Conservation (phyloP, 1,140 invertebrate genomes). For the Odontomachus brunneus region DNA sequence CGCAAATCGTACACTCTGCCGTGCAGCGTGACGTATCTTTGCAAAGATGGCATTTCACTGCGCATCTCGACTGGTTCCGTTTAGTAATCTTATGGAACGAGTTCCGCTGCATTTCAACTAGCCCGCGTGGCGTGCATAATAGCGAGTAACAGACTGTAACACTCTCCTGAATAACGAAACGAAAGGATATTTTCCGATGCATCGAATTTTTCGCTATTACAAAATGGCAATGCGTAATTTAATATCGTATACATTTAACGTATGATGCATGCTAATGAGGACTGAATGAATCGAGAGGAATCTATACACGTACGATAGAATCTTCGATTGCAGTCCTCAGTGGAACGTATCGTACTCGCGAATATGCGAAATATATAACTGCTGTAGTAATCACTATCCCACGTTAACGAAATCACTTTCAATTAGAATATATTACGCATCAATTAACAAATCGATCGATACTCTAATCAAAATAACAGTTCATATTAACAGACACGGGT, state of each 20-base stretch:
- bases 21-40: not conserved
- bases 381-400: not conserved
- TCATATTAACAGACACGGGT: too few species aligned
- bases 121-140: not conserved
- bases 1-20: not conserved
- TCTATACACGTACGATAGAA: not conserved
- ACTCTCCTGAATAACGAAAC: not conserved
- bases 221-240: too few species aligned
- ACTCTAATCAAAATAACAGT: too few species aligned
- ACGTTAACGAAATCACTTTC: not conserved
- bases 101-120: not conserved
- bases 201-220: constrained; percentile 29
- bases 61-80: not conserved
- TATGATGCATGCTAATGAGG: not conserved
- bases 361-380: not conserved
- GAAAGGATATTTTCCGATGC: not conserved
- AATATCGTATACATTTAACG: constrained; percentile 20
- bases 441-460: too few species aligned
- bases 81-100: not conserved
- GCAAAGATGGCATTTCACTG: not conserved
- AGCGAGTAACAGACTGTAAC: not conserved
- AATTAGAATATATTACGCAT: not conserved
- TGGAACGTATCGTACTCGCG: not conserved
- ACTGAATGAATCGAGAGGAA: constrained; percentile 20
- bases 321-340: too few species aligned